Conservation (phyloP, 2,888 invertebrate genomes). For the Erebia epiphron region DNA sequence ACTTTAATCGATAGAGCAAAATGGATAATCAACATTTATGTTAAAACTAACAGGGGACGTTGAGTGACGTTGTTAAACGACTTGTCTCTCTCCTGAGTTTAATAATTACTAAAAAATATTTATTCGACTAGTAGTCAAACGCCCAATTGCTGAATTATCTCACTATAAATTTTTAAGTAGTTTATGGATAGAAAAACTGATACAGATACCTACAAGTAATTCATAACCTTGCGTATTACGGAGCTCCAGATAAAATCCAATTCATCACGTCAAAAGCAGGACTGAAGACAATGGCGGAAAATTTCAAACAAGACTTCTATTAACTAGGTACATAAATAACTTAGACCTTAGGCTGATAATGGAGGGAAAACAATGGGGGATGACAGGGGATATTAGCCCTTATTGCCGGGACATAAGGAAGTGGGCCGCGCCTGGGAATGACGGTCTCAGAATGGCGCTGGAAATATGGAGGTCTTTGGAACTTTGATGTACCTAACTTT, state of each 20-base stretch:
- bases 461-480: slow-evolving; percentile 42
- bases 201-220: neutral
- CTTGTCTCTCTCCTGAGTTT: too few species aligned
- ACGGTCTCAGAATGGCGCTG: slow-evolving; percentile 44
- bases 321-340: slow-evolving; percentile 43
- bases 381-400: slow-evolving; percentile 38
- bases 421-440: slow-evolving; percentile 40
- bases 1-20: too few species aligned
- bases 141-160: too few species aligned
- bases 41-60: too few species aligned
- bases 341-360: slow-evolving; percentile 40
- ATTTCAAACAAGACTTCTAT: slow-evolving; percentile 43
- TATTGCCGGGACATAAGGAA: slow-evolving; percentile 40
- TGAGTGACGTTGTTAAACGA: too few species aligned
- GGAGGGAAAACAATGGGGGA: slow-evolving; percentile 41
- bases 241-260: slow-evolving; percentile 30
- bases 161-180: too few species aligned
- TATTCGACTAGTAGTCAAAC: too few species aligned
- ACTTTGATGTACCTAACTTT: slow-evolving; percentile 28
- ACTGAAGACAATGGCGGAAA: slow-evolving; percentile 41
- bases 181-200: neutral
- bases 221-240: neutral
- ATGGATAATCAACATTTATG: too few species aligned
- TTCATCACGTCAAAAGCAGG: slow-evolving; percentile 44
- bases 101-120: too few species aligned